Conservation (phyloP, 2,797 vertebrate genomes). For the Silurus lanzhouensis region DNA sequence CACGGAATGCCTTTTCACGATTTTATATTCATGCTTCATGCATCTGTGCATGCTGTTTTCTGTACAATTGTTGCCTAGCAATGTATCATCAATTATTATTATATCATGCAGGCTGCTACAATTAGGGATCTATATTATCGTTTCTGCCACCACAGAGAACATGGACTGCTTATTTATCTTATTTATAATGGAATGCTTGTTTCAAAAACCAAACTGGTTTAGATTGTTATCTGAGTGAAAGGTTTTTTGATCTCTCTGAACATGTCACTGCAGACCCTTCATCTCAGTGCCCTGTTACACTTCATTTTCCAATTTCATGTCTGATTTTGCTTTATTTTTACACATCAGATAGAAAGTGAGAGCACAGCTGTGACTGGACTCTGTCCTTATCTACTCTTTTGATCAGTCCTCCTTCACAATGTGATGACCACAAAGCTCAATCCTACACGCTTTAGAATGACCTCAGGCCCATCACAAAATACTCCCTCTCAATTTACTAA, state of each 20-base stretch:
- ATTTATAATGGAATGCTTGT: conserved; percentile 1
- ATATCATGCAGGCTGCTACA: conserved; percentile 14
- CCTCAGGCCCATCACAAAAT: conserved; percentile 59
- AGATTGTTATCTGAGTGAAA: conserved; percentile 39
- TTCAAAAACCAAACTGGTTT: conserved; percentile 37
- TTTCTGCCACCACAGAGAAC: conserved; percentile 13
- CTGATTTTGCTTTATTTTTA: conserved; percentile 79
- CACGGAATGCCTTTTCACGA: conserved; percentile 40
- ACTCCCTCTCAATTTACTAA: conserved; percentile 61
- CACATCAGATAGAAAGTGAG: conserved; percentile 73
- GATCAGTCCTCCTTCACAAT: conserved; percentile 57
- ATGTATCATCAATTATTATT: conserved; percentile 2
- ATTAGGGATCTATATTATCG: not conserved
- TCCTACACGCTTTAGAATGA: conserved; percentile 57
- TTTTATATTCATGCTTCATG: conserved; percentile 28
- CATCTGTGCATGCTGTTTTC: conserved; percentile 18
- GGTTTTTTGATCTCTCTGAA: conserved; percentile 46
- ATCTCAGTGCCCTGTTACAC: conserved; percentile 77
- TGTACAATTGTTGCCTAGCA: conserved; percentile 11
- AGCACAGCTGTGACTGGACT: conserved; percentile 74
- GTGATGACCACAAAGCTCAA: conserved; percentile 58
- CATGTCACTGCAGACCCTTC: conserved; percentile 67
- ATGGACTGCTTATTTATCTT: conserved; percentile 1
- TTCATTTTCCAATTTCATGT: conserved; percentile 78
- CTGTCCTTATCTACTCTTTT: conserved; percentile 56